These are phyloP conservation scores for Xylota sylvarum DNA, from an alignment of 2,888 invertebrate genomes.

Conservation along the genomic window DNA sequence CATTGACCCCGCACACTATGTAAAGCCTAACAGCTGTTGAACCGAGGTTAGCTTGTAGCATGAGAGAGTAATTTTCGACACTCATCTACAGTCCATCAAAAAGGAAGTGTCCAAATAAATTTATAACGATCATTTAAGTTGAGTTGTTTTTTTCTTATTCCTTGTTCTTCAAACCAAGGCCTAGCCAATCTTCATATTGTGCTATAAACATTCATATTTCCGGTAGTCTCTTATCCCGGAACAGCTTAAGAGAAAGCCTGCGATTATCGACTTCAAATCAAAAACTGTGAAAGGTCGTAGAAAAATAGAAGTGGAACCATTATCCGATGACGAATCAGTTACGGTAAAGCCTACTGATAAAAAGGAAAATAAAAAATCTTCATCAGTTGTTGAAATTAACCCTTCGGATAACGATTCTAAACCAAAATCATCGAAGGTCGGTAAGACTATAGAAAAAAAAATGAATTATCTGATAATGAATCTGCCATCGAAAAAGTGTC, in stretches of 20 bases:
- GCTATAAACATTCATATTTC: no score
- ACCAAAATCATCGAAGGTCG: background rate
- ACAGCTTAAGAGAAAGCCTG: background rate
- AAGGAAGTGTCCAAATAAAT: no score
- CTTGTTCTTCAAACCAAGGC: no score
- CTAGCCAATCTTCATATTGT: no score
- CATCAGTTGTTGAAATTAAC: constrained; percentile 4
- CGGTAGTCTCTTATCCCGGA: no score
- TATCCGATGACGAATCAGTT: background rate
- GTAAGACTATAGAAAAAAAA: constrained; percentile 12
- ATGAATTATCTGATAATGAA: constrained; percentile 7
- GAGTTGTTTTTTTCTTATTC: no score
- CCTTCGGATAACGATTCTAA: constrained; percentile 3
- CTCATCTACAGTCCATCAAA: no score
- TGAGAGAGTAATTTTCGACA: no score
- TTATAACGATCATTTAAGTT: no score
- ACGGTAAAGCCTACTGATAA: constrained; percentile 4
- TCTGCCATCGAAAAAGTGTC: background rate
- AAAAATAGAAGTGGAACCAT: background rate
- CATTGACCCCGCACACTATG: no score
- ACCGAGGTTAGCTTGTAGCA: no score
- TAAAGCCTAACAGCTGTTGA: no score
- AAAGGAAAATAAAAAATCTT: background rate
- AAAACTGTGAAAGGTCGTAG: constrained; percentile 6
- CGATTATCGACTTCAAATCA: constrained; percentile 15